phyloP scores from a whole-genome alignment of 2,888 invertebrate genomes.

The Megastigmus dorsalis region DNA sequence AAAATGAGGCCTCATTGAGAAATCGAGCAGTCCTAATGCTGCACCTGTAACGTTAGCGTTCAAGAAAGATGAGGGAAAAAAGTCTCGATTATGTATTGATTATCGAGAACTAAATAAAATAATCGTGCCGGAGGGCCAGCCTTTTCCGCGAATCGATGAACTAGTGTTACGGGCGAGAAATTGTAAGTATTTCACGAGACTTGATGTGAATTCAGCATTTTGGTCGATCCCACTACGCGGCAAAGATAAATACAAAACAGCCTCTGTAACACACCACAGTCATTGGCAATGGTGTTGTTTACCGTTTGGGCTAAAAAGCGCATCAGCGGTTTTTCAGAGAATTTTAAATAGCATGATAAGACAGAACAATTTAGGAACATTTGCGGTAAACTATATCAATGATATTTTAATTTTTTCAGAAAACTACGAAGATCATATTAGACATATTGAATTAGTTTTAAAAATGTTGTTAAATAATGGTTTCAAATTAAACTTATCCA shows the following conservation, averaged over 20 bases:
- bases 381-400: constrained; percentile 52
- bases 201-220: constrained; percentile 51
- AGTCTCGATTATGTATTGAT: constrained; percentile 48
- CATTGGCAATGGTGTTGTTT: constrained; percentile 52
- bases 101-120: constrained; percentile 51
- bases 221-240: too few species aligned
- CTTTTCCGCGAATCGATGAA: constrained; percentile 52
- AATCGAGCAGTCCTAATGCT: constrained; percentile 50
- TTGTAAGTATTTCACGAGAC: constrained; percentile 47
- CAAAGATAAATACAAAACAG: constrained; percentile 55
- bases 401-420: constrained; percentile 56
- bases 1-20: constrained; percentile 50
- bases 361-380: constrained; percentile 53
- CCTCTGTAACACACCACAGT: constrained; percentile 54
- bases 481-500: constrained; percentile 52
- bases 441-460: constrained; percentile 39
- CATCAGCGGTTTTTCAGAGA: constrained; percentile 59
- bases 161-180: constrained; percentile 46
- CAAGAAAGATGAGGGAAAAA: constrained; percentile 49
- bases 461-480: constrained; percentile 51
- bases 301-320: constrained; percentile 56
- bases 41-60: constrained; percentile 49
- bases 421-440: constrained; percentile 50
- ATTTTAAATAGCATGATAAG: constrained; percentile 55
- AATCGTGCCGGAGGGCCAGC: constrained; percentile 48